Percentiles rank a stretch among this genome's conserved stretches.
Conservation (phyloP, 1,140 invertebrate genomes). For the Drosophila novamexicana region DNA sequence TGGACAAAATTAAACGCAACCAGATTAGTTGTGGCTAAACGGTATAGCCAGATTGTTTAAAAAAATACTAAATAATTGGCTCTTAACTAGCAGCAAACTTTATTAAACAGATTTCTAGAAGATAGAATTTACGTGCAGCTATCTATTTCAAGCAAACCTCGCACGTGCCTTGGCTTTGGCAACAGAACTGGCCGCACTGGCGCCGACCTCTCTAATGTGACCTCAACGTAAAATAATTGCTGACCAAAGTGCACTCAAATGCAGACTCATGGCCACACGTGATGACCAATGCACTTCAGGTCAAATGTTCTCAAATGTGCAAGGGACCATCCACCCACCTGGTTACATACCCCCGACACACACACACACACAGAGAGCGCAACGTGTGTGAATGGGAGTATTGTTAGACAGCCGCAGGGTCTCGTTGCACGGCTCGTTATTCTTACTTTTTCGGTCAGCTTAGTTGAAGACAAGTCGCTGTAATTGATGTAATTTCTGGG, state of each 20-base stretch:
- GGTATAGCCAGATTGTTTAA: not conserved
- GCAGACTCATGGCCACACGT: slow-evolving; percentile 81
- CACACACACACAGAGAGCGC: slow-evolving; percentile 9
- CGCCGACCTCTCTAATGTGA: slow-evolving; percentile 75
- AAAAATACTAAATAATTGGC: no score
- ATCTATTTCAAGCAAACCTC: slow-evolving; percentile 39
- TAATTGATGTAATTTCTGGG: slow-evolving; percentile 79
- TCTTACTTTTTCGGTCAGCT: slow-evolving; percentile 76
- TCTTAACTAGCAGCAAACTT: no score
- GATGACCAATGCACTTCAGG: slow-evolving; percentile 82
- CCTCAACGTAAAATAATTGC: slow-evolving; percentile 83
- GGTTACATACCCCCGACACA: not conserved
- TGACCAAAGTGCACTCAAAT: slow-evolving; percentile 83
- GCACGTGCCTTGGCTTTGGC: slow-evolving; percentile 37
- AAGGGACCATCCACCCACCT: slow-evolving; percentile 16
- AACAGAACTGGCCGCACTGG: slow-evolving; percentile 57
- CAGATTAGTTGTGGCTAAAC: no score
- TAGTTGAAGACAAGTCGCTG: slow-evolving; percentile 69
- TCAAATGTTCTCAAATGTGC: slow-evolving; percentile 70
- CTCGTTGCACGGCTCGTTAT: slow-evolving; percentile 61
- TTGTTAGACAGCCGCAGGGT: slow-evolving; percentile 53
- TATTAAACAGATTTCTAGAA: not conserved
- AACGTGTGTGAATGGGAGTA: slow-evolving; percentile 40
- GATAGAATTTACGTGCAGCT: not conserved
- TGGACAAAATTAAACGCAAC: not conserved